phyloP scores from a whole-genome alignment of 2,888 invertebrate species.

The Alviniconcha strummeri region DNA sequence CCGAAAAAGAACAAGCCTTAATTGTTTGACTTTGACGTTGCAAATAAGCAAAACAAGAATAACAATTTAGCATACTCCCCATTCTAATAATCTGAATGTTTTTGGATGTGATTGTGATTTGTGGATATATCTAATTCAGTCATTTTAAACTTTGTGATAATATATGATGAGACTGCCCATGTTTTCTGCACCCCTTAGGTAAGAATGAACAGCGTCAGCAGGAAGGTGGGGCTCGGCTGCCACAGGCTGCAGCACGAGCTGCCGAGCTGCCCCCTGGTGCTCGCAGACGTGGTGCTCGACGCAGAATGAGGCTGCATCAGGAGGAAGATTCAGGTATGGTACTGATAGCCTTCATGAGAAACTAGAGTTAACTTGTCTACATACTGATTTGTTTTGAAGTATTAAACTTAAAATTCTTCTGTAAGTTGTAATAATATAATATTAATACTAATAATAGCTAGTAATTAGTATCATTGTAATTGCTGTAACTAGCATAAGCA shows the following conservation, averaged over 20 bases:
- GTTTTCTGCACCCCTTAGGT: no score
- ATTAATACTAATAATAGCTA: not conserved
- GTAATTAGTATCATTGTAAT: no score
- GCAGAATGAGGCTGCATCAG: conserved; percentile 48
- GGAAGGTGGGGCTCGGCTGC: not conserved
- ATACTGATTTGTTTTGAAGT: not conserved
- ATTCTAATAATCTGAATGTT: no score
- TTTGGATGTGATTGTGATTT: not conserved
- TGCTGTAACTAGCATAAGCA: no score
- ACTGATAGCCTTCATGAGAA: not conserved
- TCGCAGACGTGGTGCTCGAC: conserved; percentile 40
- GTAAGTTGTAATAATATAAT: not conserved
- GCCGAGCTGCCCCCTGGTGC: conserved; percentile 41
- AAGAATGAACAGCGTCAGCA: not conserved
- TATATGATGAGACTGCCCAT: no score
- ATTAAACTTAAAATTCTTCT: not conserved
- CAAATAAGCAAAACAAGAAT: no score
- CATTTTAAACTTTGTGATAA: not conserved
- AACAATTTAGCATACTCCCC: no score
- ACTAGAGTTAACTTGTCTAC: not conserved
- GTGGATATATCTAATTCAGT: not conserved
- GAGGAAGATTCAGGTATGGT: conserved; percentile 11
- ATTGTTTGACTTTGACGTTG: no score
- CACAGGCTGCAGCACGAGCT: conserved; percentile 19
- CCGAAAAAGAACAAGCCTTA: no score